Evolutionary conservation across 2,888 invertebrate species (phyloP).

Genomic region (Mythimna pallens): DNA sequence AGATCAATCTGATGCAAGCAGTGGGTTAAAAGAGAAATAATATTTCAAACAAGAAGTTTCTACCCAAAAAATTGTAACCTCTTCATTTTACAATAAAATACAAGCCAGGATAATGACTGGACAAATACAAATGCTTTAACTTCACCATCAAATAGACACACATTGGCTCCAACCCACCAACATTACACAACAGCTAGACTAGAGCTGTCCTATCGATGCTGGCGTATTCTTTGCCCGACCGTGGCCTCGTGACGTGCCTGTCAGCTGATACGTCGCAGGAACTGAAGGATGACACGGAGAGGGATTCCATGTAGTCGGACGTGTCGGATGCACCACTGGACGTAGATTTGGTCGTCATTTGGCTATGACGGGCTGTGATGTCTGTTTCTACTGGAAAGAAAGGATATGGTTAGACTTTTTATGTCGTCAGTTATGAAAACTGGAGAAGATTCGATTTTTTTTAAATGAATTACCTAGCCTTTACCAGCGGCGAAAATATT

Average conservation of each 20-base stretch:
- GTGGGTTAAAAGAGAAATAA: too few species aligned
- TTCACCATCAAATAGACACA: slow-evolving; percentile 11
- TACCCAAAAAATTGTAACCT: too few species aligned
- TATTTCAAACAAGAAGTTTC: background rate
- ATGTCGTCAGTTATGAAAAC: background rate
- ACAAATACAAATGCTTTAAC: background rate
- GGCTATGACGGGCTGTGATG: slow-evolving; percentile 88
- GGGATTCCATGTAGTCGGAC: slow-evolving; percentile 94
- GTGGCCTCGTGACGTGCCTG: slow-evolving; percentile 81
- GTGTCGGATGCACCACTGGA: slow-evolving; percentile 94
- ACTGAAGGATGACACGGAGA: slow-evolving; percentile 93
- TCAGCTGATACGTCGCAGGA: slow-evolving; percentile 92
- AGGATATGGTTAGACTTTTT: background rate
- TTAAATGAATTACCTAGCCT: too few species aligned
- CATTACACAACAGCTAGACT: slow-evolving; percentile 62
- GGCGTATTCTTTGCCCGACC: slow-evolving; percentile 87
- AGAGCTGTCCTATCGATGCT: slow-evolving; percentile 82
- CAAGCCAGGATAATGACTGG: too few species aligned
- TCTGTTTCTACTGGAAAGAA: slow-evolving; percentile 83
- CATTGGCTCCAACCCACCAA: slow-evolving; percentile 19
- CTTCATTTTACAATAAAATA: too few species aligned
- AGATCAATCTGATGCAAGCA: too few species aligned
- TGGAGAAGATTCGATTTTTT: too few species aligned
- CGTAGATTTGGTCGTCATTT: slow-evolving; percentile 91
- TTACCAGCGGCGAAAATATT: too few species aligned